A percentile compares a stretch with the other conserved stretches of the same genome.
These are phyloP conservation scores for Sebastes ruberrimus DNA, from an alignment of 2,797 vertebrate species.

Conservation along the genomic window DNA sequence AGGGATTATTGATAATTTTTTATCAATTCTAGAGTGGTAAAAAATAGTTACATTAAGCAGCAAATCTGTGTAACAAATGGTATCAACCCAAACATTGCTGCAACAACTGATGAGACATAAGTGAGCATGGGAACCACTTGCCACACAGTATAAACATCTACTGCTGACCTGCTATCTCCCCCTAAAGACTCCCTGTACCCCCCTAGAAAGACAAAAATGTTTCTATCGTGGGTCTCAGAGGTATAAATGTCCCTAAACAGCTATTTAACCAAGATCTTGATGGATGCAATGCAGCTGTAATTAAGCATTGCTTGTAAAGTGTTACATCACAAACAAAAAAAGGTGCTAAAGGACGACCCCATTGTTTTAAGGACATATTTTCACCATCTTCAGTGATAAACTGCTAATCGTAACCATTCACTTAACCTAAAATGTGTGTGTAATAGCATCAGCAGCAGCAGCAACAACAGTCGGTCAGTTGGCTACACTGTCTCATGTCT, in stretches of 20 bases:
- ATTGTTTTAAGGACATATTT: conserved; percentile 25
- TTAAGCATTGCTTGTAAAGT: conserved; percentile 36
- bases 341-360: conserved; percentile 16
- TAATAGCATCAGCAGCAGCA: conserved; percentile 11
- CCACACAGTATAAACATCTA: no score
- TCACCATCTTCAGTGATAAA: conserved; percentile 25
- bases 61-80: no score
- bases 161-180: no score
- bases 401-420: conserved; percentile 15
- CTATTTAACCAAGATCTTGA: conserved; percentile 8
- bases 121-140: no score
- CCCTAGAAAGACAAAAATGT: no score
- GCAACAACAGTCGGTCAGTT: conserved; percentile 32
- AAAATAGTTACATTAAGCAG: no score
- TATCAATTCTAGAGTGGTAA: no score
- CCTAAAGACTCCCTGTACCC: no score
- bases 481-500: conserved; percentile 23
- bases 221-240: no score
- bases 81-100: no score
- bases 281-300: conserved; percentile 23
- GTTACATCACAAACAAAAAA: conserved; percentile 39
- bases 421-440: conserved; percentile 15
- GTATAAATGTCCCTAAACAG: conserved; percentile 5
- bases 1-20: no score
- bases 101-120: no score